A percentile compares a stretch with the other conserved stretches of the same genome.
Evolutionary conservation across 2,113 vertebrate species (phyloP).

Genomic region (Herpailurus yagouaroundi): DNA sequence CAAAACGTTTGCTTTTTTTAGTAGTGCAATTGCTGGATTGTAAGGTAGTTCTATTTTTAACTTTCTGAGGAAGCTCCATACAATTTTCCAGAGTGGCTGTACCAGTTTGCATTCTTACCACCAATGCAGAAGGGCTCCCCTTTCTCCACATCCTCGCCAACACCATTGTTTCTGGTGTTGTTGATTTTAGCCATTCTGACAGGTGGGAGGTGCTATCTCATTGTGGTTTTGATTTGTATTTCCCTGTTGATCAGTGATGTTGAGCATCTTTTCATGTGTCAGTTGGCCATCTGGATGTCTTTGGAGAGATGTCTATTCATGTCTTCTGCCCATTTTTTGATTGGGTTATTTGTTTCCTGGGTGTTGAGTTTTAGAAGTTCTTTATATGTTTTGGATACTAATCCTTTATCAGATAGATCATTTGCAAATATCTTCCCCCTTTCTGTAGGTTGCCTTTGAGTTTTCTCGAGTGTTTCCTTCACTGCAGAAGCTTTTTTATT

Average conservation of each 20-base stretch:
- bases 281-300: background rate
- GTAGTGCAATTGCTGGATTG: background rate
- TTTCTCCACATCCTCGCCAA: background rate
- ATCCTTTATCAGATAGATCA: background rate
- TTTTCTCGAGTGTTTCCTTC: background rate
- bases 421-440: background rate
- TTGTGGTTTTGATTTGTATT: background rate
- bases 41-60: background rate
- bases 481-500: background rate
- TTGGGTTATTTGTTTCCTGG: background rate
- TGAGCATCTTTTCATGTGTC: background rate
- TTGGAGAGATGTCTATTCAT: background rate
- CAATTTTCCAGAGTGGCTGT: background rate
- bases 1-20: background rate
- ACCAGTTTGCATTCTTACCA: background rate
- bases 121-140: background rate
- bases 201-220: background rate
- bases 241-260: background rate
- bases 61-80: background rate
- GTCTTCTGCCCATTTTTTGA: background rate
- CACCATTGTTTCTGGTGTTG: background rate
- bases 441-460: background rate
- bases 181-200: background rate
- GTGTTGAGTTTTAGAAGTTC: background rate
- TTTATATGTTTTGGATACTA: background rate